Evolutionary conservation across 2,113 vertebrate species (phyloP).

Genomic region (Nettapus auritus): DNA sequence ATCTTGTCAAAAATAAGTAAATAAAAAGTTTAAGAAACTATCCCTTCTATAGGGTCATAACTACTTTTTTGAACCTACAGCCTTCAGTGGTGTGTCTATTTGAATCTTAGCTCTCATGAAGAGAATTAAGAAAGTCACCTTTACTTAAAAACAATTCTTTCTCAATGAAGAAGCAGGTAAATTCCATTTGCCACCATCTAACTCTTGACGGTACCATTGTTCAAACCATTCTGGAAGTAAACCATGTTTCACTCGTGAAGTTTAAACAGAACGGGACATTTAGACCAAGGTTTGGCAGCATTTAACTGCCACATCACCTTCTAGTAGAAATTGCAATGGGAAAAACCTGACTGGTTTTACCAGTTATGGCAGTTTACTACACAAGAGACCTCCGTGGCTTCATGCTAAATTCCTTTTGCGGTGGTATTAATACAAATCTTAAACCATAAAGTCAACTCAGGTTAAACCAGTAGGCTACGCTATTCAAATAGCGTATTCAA

Average conservation of each 20-base stretch:
- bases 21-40: not conserved
- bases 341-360: conserved; percentile 14
- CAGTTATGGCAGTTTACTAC: not conserved
- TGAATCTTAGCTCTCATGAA: not conserved
- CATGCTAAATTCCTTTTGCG: not conserved
- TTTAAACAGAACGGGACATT: not conserved
- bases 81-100: not conserved
- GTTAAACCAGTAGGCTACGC: not conserved
- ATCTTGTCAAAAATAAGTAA: not conserved
- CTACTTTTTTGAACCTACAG: not conserved
- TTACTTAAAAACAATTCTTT: not conserved
- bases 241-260: not conserved
- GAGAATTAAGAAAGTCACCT: not conserved
- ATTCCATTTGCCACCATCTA: not conserved
- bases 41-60: not conserved
- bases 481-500: not conserved
- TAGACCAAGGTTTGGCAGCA: not conserved
- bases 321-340: not conserved
- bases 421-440: not conserved
- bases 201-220: not conserved
- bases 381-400: not conserved
- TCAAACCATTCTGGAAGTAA: not conserved
- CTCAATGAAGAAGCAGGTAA: not conserved
- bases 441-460: not conserved
- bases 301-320: not conserved